These are phyloP conservation scores for Martes martes DNA, from an alignment of 2,113 vertebrate genomes.

Conservation along the genomic window DNA sequence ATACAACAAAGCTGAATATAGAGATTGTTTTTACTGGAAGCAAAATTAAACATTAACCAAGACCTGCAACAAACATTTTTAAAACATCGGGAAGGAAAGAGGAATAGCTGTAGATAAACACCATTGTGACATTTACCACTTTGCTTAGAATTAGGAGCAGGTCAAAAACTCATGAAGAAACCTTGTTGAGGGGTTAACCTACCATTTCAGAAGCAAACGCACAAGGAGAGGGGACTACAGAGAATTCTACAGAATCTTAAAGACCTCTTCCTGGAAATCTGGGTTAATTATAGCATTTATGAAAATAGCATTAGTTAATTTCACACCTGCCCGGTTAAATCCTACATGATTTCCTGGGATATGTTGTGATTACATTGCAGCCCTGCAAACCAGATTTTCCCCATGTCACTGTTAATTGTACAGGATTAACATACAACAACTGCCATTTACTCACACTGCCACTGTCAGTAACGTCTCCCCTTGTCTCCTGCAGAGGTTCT, in stretches of 20 bases:
- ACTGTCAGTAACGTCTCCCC: background rate
- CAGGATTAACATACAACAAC: constrained; percentile 58
- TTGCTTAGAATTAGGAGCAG: background rate
- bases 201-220: constrained; percentile 15
- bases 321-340: constrained; percentile 71
- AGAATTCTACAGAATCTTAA: constrained; percentile 33
- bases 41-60: constrained; percentile 59
- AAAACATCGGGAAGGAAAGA: constrained; percentile 21
- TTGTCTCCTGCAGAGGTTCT: background rate
- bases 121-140: background rate
- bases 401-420: constrained; percentile 55
- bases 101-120: background rate
- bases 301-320: constrained; percentile 61
- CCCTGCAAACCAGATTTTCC: constrained; percentile 4
- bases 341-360: constrained; percentile 66
- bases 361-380: constrained; percentile 55
- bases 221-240: background rate
- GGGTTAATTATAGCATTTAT: constrained; percentile 65
- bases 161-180: background rate
- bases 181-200: background rate
- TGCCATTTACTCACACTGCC: background rate
- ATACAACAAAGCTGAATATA: constrained; percentile 62
- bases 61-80: background rate
- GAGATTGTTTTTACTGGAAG: constrained; percentile 59
- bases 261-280: constrained; percentile 62